Evolutionary conservation across 2,113 vertebrate genomes (phyloP).

Genomic region (Pseudopipra pipra): DNA sequence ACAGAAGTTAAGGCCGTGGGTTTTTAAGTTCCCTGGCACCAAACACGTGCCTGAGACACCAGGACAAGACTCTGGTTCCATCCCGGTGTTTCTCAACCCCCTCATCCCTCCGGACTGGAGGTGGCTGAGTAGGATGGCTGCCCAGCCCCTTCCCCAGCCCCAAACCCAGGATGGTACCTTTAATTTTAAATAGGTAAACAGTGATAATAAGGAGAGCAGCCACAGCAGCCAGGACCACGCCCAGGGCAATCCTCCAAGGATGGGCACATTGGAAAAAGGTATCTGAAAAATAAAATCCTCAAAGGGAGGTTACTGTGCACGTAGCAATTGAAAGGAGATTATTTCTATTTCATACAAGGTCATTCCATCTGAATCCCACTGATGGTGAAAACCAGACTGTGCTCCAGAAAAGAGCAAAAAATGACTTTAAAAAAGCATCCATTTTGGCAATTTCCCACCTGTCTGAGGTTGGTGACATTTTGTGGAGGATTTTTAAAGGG

Average conservation of each 20-base stretch:
- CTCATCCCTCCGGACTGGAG: accelerated
- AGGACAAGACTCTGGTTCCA: not conserved
- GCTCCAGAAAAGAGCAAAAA: no score
- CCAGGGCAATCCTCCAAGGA: not conserved
- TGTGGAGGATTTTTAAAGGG: no score
- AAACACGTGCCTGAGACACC: accelerated
- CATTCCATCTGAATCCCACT: no score
- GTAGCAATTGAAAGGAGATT: not conserved
- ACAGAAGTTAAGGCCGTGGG: not conserved
- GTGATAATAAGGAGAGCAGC: no score
- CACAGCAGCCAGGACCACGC: not conserved
- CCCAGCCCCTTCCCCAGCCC: not conserved
- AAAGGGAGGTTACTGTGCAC: not conserved
- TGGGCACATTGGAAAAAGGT: not conserved
- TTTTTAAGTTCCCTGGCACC: not conserved
- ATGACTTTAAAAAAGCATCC: no score
- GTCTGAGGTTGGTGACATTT: no score
- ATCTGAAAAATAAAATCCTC: not conserved
- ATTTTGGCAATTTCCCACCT: no score
- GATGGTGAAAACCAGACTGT: no score
- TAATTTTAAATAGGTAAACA: no score
- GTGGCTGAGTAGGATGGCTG: not conserved
- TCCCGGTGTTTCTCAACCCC: accelerated
- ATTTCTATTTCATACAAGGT: not conserved
- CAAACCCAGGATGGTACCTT: not conserved